Evolutionary conservation across 2,888 invertebrate genomes (phyloP).

Genomic region (Dasypogon diadema): DNA sequence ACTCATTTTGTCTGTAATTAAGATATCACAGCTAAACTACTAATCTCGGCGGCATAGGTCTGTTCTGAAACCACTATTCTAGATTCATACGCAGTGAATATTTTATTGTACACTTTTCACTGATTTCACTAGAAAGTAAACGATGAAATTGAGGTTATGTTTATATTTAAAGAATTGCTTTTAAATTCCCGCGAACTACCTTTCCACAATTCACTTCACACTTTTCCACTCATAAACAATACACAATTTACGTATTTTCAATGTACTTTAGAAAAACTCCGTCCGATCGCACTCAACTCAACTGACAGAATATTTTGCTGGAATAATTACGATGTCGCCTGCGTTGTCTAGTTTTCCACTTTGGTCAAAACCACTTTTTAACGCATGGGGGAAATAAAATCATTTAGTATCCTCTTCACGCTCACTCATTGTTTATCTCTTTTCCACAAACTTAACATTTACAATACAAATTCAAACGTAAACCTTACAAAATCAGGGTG

Average conservation of each 20-base stretch:
- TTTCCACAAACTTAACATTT: too few relatives aligned
- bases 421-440: too few relatives aligned
- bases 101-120: background rate
- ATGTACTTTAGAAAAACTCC: background rate
- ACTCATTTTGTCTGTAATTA: conserved; percentile 59
- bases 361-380: background rate
- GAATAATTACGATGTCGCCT: background rate
- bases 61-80: background rate
- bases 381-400: background rate
- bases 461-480: too few relatives aligned
- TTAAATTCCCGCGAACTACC: background rate
- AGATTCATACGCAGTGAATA: too few relatives aligned
- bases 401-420: too few relatives aligned
- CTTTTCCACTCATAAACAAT: background rate
- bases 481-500: too few relatives aligned
- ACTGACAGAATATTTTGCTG: too few relatives aligned
- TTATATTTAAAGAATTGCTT: background rate
- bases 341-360: background rate
- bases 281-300: background rate
- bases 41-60: background rate
- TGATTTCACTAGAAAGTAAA: background rate
- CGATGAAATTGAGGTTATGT: background rate
- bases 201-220: background rate
- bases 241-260: too few relatives aligned
- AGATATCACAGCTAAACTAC: too few relatives aligned